Conservation (phyloP, 1,140 invertebrate genomes). For the Chlorops oryzae region DNA sequence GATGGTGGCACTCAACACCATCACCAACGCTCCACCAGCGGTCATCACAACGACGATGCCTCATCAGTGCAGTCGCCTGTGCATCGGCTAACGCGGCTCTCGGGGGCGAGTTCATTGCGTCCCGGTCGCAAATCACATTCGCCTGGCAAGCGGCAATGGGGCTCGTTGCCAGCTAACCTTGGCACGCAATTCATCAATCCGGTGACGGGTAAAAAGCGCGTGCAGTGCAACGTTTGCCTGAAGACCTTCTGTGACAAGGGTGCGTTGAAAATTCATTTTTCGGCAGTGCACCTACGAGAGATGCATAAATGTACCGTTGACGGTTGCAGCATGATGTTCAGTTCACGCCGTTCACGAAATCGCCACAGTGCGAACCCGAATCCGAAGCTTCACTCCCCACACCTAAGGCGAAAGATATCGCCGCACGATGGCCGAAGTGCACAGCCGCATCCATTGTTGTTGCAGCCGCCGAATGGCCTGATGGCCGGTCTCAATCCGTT, state of each 20-base stretch:
- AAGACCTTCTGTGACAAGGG: constrained; percentile 99
- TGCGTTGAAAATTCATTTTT: constrained; percentile 98
- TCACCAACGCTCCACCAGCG: constrained; percentile 7
- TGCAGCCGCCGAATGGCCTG: constrained; percentile 64
- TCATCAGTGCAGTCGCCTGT: constrained; percentile 4
- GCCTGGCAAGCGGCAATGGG: constrained; percentile 87
- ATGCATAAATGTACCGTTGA: constrained; percentile 99
- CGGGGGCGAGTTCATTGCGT: constrained; percentile 19
- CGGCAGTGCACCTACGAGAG: constrained; percentile 95
- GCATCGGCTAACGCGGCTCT: constrained; percentile 25
- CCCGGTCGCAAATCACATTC: constrained; percentile 70
- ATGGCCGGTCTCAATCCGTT: constrained; percentile 64
- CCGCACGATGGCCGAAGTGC: constrained; percentile 86
- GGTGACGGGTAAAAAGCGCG: constrained; percentile 88
- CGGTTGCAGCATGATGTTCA: constrained; percentile 99
- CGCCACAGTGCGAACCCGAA: constrained; percentile 97
- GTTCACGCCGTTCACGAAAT: constrained; percentile 89
- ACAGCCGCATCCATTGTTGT: constrained; percentile 72
- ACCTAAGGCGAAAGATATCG: constrained; percentile 83
- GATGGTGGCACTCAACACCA: background rate
- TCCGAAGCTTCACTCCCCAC: constrained; percentile 95
- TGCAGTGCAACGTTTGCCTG: constrained; percentile 95
- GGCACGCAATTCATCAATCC: constrained; percentile 88
- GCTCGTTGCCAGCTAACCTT: constrained; percentile 75
- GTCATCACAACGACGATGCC: constrained; percentile 8